Base-by-base conservation (phyloP, 2,797 vertebrate species). In the Pterois miles region DNA sequence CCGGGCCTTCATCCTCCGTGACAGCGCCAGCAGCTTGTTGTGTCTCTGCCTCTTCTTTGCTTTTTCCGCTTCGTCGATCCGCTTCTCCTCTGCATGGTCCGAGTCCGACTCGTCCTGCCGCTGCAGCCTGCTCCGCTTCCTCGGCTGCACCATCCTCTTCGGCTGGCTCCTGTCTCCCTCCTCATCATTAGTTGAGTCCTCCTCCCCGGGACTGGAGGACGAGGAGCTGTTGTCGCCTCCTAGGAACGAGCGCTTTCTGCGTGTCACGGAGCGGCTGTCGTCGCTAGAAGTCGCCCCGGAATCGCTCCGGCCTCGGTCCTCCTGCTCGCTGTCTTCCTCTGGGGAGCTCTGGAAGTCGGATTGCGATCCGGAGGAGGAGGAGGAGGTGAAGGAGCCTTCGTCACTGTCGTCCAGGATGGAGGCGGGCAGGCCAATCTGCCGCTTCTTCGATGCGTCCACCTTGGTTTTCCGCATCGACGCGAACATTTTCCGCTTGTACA, bases 401-500 rank as follows among this genome's bases (percentile, higher is more conserved):
- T 94, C 94, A 77, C 91, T 94, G 89, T 94, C 94, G 86, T 94
- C 94, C 74, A 94, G 89, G 80, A 94, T 91, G 29, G 88, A 85
- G 36, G 93, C 91, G 23, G 94, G 91, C 1, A 94, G 84, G 71
- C 94, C 94, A 40, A 94, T 92, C 75, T 93, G 85, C 0, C 90
- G 78, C 84, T 88, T 91, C 81, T 93, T 92, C 5, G 86, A 82
- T 1, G 87, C 91, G n/a, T 76, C 94, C 71, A 86, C 91, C 40
- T 94, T 94, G 72, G 93, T 94, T 73, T 93, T 94, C 48, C 94
- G 90, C 94, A 94, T 93, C 0, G 93, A 94, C 8, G 92, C 92
- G 86, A 93, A 94, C 88, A 94, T 93, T 36, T 93, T 94, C 23
- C 93, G 88, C 84, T 94, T 94, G 92, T 94, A 94, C 22, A 94